These are phyloP conservation scores for Karalla daura DNA, from an alignment of 2,797 vertebrate genomes.

Conservation along the genomic window DNA sequence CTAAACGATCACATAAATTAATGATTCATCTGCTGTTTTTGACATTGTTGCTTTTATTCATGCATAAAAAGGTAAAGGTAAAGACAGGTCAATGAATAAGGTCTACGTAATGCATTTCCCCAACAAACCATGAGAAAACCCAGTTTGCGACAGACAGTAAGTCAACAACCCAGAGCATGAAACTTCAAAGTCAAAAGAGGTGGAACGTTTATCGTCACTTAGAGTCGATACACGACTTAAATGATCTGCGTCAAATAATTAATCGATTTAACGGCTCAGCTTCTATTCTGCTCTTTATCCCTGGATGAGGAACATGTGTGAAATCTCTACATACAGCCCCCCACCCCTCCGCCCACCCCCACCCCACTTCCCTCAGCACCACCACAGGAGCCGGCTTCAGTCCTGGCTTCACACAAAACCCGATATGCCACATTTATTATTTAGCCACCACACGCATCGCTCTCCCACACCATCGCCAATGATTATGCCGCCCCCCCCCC, in stretches of 20 bases:
- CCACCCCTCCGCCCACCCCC: too few relatives aligned
- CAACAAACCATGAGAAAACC: too few relatives aligned
- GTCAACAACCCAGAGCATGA: not conserved
- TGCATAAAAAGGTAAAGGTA: not conserved
- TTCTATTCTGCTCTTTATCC: slow-evolving; percentile 25
- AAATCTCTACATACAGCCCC: slow-evolving; percentile 64
- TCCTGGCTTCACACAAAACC: slow-evolving; percentile 82
- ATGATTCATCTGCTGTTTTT: too few relatives aligned
- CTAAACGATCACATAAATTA: too few relatives aligned
- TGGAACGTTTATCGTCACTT: not conserved
- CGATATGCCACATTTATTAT: slow-evolving; percentile 87
- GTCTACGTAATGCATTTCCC: too few relatives aligned
- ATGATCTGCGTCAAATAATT: slow-evolving; percentile 12
- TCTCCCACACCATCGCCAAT: slow-evolving; percentile 76
- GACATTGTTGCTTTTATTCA: too few relatives aligned
- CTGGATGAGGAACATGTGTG: slow-evolving; percentile 37
- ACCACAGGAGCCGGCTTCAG: slow-evolving; percentile 70
- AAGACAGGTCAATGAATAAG: too few relatives aligned
- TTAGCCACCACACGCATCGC: slow-evolving; percentile 83
- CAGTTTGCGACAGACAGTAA: not conserved
- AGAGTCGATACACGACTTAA: slow-evolving; percentile 4
- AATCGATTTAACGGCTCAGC: slow-evolving; percentile 20
- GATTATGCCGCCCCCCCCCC: slow-evolving; percentile 60
- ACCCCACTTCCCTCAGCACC: slow-evolving; percentile 43
- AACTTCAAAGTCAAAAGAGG: not conserved